These are phyloP conservation scores for Thaleichthys pacificus DNA, from an alignment of 2,797 vertebrate species.

Conservation along the genomic window DNA sequence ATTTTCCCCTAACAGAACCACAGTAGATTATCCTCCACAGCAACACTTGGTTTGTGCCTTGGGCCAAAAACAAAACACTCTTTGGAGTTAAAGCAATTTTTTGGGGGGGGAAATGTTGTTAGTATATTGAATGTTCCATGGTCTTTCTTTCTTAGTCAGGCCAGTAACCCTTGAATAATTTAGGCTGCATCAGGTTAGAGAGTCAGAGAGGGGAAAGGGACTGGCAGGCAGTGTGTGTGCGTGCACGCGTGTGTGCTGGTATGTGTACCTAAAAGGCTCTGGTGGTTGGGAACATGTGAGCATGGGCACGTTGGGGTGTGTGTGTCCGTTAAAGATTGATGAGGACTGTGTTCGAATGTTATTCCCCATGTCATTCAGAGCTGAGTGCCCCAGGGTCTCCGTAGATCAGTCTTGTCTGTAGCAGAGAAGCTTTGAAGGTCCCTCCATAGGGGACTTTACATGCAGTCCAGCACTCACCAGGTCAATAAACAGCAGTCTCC, in stretches of 20 bases:
- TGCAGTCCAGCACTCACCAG: background rate
- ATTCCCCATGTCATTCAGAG: constrained; percentile 54
- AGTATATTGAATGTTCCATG: constrained; percentile 42
- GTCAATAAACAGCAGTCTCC: background rate
- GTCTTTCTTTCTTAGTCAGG: constrained; percentile 59
- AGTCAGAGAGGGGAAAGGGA: constrained; percentile 27
- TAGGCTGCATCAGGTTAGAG: constrained; percentile 54
- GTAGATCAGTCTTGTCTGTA: constrained; percentile 9
- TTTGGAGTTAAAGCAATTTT: no score
- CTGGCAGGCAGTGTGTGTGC: constrained; percentile 23
- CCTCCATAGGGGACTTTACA: background rate
- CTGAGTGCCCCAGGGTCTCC: constrained; percentile 9
- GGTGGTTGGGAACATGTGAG: background rate
- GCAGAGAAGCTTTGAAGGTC: background rate
- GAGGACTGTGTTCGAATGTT: constrained; percentile 56
- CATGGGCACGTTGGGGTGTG: background rate
- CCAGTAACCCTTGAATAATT: constrained; percentile 73
- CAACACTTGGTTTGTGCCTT: no score
- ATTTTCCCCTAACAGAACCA: constrained; percentile 39
- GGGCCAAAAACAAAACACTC: no score
- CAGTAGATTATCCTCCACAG: constrained; percentile 16
- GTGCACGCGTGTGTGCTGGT: background rate
- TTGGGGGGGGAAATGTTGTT: no score
- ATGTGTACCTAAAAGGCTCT: background rate
- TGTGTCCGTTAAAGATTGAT: constrained; percentile 56